phyloP scores from a whole-genome alignment of 2,797 vertebrate genomes.

The Gila robusta region DNA sequence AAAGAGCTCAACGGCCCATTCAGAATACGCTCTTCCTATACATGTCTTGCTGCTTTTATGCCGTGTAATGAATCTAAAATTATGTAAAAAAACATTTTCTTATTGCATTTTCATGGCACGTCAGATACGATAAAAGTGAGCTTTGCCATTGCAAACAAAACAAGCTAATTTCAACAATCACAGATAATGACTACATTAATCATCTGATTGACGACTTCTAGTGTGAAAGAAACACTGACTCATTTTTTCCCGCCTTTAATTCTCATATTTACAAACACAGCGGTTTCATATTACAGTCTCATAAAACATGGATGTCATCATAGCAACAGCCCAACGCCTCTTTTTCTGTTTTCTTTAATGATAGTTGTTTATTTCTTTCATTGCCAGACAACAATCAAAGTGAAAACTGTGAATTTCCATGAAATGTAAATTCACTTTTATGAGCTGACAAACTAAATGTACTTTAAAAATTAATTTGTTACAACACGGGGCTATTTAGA shows the following conservation, averaged over 20 bases:
- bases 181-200: background rate
- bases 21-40: background rate
- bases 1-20: constrained; percentile 20
- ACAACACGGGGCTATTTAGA: background rate
- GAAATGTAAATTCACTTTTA: background rate
- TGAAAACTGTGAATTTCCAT: background rate
- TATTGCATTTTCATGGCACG: background rate
- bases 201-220: background rate
- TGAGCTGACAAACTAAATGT: background rate
- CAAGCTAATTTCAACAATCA: background rate
- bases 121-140: too few species aligned
- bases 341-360: background rate
- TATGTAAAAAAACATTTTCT: background rate
- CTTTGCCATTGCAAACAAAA: background rate
- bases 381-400: background rate
- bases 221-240: background rate
- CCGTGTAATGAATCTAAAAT: background rate
- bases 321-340: background rate
- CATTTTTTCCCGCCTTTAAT: background rate
- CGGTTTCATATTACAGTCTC: constrained; percentile 51
- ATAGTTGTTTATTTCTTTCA: background rate
- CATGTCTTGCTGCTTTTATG: background rate
- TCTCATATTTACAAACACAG: constrained; percentile 78
- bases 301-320: too few species aligned
- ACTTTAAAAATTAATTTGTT: too few species aligned